A percentile compares a stretch with the other conserved stretches of the same genome.
These are phyloP conservation scores for Phymastichus coffea DNA, from an alignment of 1,140 invertebrate species.

Conservation along the genomic window DNA sequence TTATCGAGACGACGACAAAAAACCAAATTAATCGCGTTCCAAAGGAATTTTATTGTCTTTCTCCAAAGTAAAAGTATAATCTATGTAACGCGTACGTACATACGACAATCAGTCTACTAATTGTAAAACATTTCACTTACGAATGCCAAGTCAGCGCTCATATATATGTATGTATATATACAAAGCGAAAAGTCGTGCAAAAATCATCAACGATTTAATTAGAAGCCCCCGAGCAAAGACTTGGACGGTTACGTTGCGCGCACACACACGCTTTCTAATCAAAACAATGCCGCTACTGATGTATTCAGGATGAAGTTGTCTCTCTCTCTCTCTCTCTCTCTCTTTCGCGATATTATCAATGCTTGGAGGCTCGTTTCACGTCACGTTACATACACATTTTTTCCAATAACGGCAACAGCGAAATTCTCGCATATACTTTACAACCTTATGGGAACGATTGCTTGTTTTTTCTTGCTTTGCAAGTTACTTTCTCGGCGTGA, in stretches of 20 bases:
- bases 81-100: too few species aligned
- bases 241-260: neutral
- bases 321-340: too few species aligned
- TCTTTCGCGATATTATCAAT: too few species aligned
- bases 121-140: neutral
- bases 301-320: conserved; percentile 11
- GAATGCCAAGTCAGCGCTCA: neutral
- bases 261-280: conserved; percentile 3
- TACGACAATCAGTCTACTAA: neutral
- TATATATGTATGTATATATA: too few species aligned
- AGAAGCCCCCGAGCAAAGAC: neutral
- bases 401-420: too few species aligned
- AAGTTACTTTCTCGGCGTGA: neutral
- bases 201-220: conserved; percentile 1
- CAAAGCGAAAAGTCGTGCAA: neutral
- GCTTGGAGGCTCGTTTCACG: too few species aligned
- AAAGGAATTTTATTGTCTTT: too few species aligned
- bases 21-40: too few species aligned
- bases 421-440: neutral
- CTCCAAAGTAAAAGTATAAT: too few species aligned
- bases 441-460: neutral
- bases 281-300: neutral
- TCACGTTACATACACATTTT: too few species aligned
- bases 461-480: neutral
- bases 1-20: too few species aligned